Conservation (phyloP, 2,113 vertebrate genomes). For the Dermatemys mawii region DNA sequence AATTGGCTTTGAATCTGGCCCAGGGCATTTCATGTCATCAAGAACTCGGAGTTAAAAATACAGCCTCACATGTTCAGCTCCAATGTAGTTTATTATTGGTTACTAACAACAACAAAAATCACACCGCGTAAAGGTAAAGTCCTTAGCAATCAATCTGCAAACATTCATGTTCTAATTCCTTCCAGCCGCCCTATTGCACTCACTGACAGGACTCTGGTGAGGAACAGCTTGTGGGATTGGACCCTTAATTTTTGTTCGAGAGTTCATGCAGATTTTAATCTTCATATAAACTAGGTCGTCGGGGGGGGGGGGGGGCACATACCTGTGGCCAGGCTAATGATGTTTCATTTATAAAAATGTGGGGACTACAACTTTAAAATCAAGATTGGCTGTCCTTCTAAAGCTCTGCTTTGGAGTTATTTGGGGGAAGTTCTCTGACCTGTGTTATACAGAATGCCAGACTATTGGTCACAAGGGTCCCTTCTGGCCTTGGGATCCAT, state of each 20-base stretch:
- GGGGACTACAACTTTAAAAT: not conserved
- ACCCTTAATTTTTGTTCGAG: not conserved
- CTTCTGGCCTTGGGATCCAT: not conserved
- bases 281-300: not conserved
- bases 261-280: not conserved
- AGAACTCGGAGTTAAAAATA: slow-evolving; percentile 64
- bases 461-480: not conserved
- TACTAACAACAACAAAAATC: slow-evolving; percentile 56
- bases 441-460: not conserved
- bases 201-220: not conserved
- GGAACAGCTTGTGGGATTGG: not conserved
- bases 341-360: not conserved
- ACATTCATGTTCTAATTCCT: not conserved
- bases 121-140: not conserved
- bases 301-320: not conserved
- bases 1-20: not conserved
- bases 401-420: not conserved
- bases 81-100: not conserved
- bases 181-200: not conserved
- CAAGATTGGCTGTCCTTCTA: not conserved
- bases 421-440: not conserved
- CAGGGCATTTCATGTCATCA: slow-evolving; percentile 35
- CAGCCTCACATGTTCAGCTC: not conserved
- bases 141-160: not conserved
- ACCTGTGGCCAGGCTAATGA: not conserved